Conservation (phyloP, 2,113 vertebrate genomes). For the Capreolus pygargus region DNA sequence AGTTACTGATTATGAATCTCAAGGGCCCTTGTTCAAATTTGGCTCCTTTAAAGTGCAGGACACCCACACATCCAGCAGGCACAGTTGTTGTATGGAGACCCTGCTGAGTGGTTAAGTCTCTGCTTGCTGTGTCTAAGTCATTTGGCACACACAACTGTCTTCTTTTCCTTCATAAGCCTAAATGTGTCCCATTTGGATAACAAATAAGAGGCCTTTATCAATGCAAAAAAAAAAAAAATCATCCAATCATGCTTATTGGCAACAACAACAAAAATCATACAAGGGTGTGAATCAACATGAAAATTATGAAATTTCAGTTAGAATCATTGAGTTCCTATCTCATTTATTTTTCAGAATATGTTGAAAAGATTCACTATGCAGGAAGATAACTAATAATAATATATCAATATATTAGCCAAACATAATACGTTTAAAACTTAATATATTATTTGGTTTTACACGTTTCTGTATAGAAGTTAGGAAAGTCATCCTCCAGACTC, state of each 20-base stretch:
- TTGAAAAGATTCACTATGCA: neutral
- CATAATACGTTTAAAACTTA: neutral
- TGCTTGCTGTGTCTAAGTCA: constrained; percentile 52
- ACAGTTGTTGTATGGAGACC: constrained; percentile 45
- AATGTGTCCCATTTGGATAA: constrained; percentile 55
- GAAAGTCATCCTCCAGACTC: neutral
- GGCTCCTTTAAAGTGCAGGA: constrained; percentile 26
- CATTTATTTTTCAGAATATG: neutral
- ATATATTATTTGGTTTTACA: neutral
- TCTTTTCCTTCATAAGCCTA: constrained; percentile 34
- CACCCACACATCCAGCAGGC: constrained; percentile 30
- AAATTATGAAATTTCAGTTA: constrained; percentile 30
- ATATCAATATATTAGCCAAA: neutral
- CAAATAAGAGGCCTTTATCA: constrained; percentile 28
- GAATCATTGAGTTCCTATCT: neutral
- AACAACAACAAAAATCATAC: neutral
- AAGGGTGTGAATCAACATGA: neutral
- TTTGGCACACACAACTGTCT: constrained; percentile 4
- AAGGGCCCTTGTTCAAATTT: constrained; percentile 45
- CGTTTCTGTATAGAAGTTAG: neutral
- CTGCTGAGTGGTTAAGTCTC: constrained; percentile 58
- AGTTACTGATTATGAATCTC: constrained; percentile 52
- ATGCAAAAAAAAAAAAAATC: constrained; percentile 43
- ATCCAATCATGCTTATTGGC: neutral
- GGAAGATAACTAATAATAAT: neutral